Percentiles rank a stretch among this genome's conserved stretches.
Conservation (phyloP, 1,140 invertebrate genomes). For the Lysiphlebus fabarum region DNA sequence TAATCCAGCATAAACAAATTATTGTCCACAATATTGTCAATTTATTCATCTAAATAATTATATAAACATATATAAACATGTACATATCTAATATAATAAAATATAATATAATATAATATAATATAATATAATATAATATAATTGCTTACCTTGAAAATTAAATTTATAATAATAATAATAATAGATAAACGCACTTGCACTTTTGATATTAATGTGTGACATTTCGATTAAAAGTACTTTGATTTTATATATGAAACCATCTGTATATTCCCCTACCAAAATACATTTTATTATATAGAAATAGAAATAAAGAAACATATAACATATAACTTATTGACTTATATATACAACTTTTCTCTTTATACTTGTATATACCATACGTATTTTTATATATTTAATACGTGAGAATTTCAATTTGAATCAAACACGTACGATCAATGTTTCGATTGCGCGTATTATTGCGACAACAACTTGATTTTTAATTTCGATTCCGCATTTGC, state of each 20-base stretch:
- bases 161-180: too few species aligned
- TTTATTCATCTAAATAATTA: conserved; percentile 19
- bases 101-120: not conserved
- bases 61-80: too few species aligned
- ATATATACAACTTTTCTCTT: conserved; percentile 16
- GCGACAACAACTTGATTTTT: conserved; percentile 14
- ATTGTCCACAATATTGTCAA: not conserved
- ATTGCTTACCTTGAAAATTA: not conserved
- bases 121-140: not conserved
- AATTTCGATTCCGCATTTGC: conserved; percentile 21
- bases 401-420: not conserved
- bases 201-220: too few species aligned
- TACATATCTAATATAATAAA: not conserved
- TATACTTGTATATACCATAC: not conserved
- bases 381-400: not conserved
- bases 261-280: too few species aligned
- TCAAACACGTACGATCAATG: conserved; percentile 9
- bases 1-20: conserved; percentile 12
- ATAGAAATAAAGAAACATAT: too few species aligned
- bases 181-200: too few species aligned
- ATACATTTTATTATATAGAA: too few species aligned
- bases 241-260: too few species aligned
- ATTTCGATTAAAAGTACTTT: too few species aligned
- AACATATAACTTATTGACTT: not conserved
- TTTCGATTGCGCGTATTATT: conserved; percentile 3